Base-by-base conservation (phyloP, 2,113 vertebrate genomes). In the Spea multiplicata region DNA sequence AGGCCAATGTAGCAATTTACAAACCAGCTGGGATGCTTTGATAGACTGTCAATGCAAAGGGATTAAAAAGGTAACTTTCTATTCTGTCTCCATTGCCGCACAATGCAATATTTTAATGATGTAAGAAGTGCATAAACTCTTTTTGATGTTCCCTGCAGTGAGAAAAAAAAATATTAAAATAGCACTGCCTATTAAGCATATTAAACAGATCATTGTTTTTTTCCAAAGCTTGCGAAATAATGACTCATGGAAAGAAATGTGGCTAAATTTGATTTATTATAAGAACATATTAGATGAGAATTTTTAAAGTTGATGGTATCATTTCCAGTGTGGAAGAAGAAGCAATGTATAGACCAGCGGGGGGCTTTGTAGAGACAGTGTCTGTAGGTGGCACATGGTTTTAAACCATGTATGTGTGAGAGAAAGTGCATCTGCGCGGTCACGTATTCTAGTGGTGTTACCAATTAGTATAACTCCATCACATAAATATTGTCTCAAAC, bases 151-250 rank as follows among this genome's bases (percentile, higher is more conserved):
- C 76, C 69, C 76, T 66, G 61, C 76, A 66, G 76, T 44, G 76
- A 57, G 46, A 72, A 78, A 44, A 71, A 65, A 71, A 65, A 47
- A 45, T n/a, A 17, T 48, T 9, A 9, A 46, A 72, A 30, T 8
- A 55, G 69, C 69, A 48, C 14, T 67, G 64, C 47, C 64, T 75
- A 75, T 64, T 53, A 72, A 78, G 61, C 68, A 71, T 17, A 78
- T 78, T 71, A 71, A 72, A 71, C 69, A 71, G 69, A 78, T 72
- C 76, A 78, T 78, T 78, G 76, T 46, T 78, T 78, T n/a, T 71
- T 12, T 44, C 69, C 50, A 8, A 74, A 64, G 17, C 55, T 55
- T 67, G 16, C 30, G 30, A 17, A 66, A 78, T 78, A 72, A 72
- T 71, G 68, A 59, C 44, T 72, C 65, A 78, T 72, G 48, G 69